Percentiles rank a stretch among this genome's conserved stretches.
Conservation (phyloP, 2,113 vertebrate species). For the Pomatorhinus ruficollis region DNA sequence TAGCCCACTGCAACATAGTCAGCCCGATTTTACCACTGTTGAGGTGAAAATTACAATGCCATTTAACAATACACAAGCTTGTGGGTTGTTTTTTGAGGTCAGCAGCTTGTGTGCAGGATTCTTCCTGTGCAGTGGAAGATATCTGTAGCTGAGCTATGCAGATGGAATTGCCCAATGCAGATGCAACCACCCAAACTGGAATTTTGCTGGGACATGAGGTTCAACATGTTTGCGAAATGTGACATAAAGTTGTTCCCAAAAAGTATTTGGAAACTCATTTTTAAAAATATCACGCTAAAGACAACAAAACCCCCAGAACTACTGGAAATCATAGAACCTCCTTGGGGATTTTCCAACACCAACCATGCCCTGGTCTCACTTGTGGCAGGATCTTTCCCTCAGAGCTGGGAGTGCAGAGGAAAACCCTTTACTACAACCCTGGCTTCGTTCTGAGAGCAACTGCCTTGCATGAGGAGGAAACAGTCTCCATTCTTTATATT, state of each 20-base stretch:
- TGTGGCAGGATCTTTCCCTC: not conserved
- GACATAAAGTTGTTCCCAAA: not conserved
- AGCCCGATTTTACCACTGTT: not conserved
- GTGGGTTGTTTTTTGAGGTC: not conserved
- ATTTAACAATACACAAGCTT: not conserved
- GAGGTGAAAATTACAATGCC: not conserved
- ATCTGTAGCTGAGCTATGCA: not conserved
- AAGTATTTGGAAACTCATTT: not conserved
- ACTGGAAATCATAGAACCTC: not conserved
- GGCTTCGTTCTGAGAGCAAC: not conserved
- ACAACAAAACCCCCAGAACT: not conserved
- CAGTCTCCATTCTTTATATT: not conserved
- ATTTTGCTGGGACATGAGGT: not conserved
- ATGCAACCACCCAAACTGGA: not conserved
- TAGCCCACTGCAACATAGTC: not conserved
- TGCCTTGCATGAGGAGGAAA: not conserved
- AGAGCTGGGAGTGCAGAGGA: not conserved
- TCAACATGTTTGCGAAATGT: not conserved
- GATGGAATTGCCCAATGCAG: not conserved
- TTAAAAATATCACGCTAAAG: not conserved
- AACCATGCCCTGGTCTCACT: not conserved
- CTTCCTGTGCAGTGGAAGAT: not conserved
- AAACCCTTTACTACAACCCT: not conserved
- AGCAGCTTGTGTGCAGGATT: not conserved
- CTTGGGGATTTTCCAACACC: not conserved